Evolutionary conservation across 2,888 invertebrate species (phyloP).

Genomic region (Rhagophthalmus giganteus): DNA sequence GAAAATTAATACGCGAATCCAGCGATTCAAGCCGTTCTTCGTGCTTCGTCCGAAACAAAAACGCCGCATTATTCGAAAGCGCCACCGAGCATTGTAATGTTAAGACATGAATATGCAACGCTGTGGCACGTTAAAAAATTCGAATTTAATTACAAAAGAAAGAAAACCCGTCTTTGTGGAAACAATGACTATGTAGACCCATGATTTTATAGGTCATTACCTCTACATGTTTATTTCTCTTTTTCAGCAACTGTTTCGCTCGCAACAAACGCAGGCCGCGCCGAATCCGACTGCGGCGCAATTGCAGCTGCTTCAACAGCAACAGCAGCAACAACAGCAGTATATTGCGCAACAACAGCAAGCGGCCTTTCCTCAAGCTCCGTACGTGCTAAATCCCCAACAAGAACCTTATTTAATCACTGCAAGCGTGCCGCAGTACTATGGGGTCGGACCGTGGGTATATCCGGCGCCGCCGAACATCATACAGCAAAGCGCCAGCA

Average conservation of each 20-base stretch:
- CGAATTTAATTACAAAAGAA: too few relatives aligned
- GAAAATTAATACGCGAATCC: too few relatives aligned
- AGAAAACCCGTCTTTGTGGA: too few relatives aligned
- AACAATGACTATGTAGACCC: too few relatives aligned
- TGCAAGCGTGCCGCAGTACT: conserved; percentile 87
- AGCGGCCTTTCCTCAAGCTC: conserved; percentile 76
- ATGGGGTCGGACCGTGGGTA: conserved; percentile 91
- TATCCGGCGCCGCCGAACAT: conserved; percentile 76
- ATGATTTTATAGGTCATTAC: too few relatives aligned
- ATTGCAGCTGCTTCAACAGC: conserved; percentile 73
- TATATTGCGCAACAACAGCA: conserved; percentile 72
- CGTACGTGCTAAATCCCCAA: conserved; percentile 82
- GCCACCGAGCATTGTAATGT: too few relatives aligned
- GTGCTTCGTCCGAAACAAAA: too few relatives aligned
- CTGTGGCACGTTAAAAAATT: too few relatives aligned
- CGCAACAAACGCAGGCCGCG: conserved; percentile 77
- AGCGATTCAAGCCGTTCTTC: too few relatives aligned
- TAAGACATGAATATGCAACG: too few relatives aligned
- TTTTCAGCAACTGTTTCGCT: conserved; percentile 86
- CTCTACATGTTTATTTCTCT: too few relatives aligned
- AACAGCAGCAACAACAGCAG: conserved; percentile 74
- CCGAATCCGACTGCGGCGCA: conserved; percentile 70
- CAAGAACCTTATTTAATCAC: conserved; percentile 77
- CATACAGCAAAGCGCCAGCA: conserved; percentile 67
- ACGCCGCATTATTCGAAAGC: too few relatives aligned